phyloP scores from a whole-genome alignment of 2,888 invertebrate species.

The Hybos culiciformis region DNA sequence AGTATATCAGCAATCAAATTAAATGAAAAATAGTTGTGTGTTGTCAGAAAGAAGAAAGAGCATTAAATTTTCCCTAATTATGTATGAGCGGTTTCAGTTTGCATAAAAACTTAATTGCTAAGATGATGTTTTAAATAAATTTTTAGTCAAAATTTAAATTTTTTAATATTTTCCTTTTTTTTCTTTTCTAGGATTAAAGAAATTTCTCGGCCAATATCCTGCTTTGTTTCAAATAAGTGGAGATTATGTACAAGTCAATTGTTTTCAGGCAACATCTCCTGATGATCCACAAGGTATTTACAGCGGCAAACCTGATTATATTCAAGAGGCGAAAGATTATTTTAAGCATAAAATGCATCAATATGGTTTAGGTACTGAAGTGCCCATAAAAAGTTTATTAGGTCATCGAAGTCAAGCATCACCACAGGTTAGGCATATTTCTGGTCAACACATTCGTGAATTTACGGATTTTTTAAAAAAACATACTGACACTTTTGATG shows the following conservation, averaged over 20 bases:
- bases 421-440: conserved; percentile 92
- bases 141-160: neutral
- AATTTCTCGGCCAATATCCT: conserved; percentile 93
- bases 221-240: conserved; percentile 90
- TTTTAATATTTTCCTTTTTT: conserved; percentile 1
- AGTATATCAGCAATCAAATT: no score
- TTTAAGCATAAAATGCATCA: conserved; percentile 90
- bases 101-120: neutral
- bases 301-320: conserved; percentile 70
- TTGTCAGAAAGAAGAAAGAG: no score
- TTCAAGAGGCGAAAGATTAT: conserved; percentile 93
- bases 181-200: conserved; percentile 59
- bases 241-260: conserved; percentile 77
- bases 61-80: no score
- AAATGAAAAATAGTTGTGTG: no score
- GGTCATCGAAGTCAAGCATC: conserved; percentile 95
- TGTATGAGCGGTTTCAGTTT: no score
- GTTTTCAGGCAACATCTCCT: conserved; percentile 54
- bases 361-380: conserved; percentile 91
- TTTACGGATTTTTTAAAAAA: conserved; percentile 79
- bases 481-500: conserved; percentile 73
- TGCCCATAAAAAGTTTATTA: conserved; percentile 89
- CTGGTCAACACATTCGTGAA: conserved; percentile 86
- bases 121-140: neutral
- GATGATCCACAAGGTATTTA: conserved; percentile 38